These are phyloP conservation scores for Scaptomyza hsui DNA, from an alignment of 1,140 invertebrate genomes.

Conservation along the genomic window DNA sequence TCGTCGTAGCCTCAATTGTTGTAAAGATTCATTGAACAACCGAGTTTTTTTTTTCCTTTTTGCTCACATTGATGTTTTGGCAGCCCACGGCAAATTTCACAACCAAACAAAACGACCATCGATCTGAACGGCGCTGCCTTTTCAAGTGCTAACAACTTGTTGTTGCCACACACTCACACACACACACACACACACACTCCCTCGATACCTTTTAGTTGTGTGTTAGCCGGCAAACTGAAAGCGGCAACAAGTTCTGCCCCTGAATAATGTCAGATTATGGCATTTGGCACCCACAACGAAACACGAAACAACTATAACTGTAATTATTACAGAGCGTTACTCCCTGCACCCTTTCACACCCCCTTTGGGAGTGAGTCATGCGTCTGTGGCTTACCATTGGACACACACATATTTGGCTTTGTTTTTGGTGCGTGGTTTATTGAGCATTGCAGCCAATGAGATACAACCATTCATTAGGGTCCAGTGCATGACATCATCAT, in stretches of 20 bases:
- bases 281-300: slow-evolving; percentile 40
- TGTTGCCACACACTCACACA: not conserved
- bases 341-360: not conserved
- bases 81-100: slow-evolving; percentile 69
- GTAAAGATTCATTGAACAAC: slow-evolving; percentile 31
- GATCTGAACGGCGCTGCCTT: slow-evolving; percentile 26
- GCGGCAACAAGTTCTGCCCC: slow-evolving; percentile 21
- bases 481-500: slow-evolving; percentile 62
- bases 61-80: slow-evolving; percentile 9
- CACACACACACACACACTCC: not conserved
- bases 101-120: slow-evolving; percentile 35
- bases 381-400: slow-evolving; percentile 22
- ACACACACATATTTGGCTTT: slow-evolving; percentile 25
- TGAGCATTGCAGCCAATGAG: slow-evolving; percentile 13
- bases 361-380: slow-evolving; percentile 36
- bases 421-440: slow-evolving; percentile 4
- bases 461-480: slow-evolving; percentile 37
- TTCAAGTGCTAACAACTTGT: slow-evolving; percentile 58
- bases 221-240: slow-evolving; percentile 13
- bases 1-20: slow-evolving; percentile 10
- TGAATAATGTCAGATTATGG: slow-evolving; percentile 33
- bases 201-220: too few relatives aligned
- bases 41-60: slow-evolving; percentile 12
- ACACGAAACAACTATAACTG: slow-evolving; percentile 48
- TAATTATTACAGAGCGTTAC: slow-evolving; percentile 64